A percentile compares a stretch with the other conserved stretches of the same genome.
phyloP scores from a whole-genome alignment of 2,888 invertebrate genomes.

The Diplazon laetatorius region DNA sequence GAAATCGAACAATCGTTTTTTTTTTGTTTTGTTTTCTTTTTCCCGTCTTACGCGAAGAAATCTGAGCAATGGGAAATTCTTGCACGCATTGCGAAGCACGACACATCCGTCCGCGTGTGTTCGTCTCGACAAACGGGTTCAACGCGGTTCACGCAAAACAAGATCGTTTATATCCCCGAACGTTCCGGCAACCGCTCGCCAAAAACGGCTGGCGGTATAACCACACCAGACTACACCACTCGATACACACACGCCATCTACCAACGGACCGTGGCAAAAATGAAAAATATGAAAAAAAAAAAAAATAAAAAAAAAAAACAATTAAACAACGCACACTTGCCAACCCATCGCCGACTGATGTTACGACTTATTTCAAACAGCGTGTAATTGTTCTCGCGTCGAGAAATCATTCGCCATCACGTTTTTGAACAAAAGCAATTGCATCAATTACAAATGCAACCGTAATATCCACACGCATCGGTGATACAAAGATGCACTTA shows the following conservation, averaged over 20 bases:
- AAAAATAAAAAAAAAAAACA: conserved; percentile 13
- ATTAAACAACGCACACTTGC: conserved; percentile 22
- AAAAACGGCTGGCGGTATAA: conserved; percentile 38
- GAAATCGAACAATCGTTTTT: conserved; percentile 22
- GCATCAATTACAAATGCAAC: conserved; percentile 29
- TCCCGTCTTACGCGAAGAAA: too few species aligned
- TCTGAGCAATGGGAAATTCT: conserved; percentile 34
- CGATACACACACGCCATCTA: conserved; percentile 24
- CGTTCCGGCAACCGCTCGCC: conserved; percentile 52
- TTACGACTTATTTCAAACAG: conserved; percentile 47
- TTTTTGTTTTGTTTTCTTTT: too few species aligned
- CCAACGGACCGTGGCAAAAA: neutral
- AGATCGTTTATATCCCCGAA: conserved; percentile 51
- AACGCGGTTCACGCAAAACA: conserved; percentile 45
- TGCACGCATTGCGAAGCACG: conserved; percentile 39
- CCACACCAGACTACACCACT: neutral
- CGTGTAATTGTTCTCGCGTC: conserved; percentile 53
- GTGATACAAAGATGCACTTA: too few species aligned
- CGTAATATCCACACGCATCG: neutral
- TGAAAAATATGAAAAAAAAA: conserved; percentile 8
- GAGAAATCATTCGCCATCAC: conserved; percentile 1
- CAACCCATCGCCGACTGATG: conserved; percentile 32
- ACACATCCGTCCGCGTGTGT: conserved; percentile 7
- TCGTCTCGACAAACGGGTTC: conserved; percentile 21
- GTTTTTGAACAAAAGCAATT: conserved; percentile 27